These are phyloP conservation scores for Cephus cinctus DNA, from an alignment of 1,140 invertebrate species.

Conservation along the genomic window DNA sequence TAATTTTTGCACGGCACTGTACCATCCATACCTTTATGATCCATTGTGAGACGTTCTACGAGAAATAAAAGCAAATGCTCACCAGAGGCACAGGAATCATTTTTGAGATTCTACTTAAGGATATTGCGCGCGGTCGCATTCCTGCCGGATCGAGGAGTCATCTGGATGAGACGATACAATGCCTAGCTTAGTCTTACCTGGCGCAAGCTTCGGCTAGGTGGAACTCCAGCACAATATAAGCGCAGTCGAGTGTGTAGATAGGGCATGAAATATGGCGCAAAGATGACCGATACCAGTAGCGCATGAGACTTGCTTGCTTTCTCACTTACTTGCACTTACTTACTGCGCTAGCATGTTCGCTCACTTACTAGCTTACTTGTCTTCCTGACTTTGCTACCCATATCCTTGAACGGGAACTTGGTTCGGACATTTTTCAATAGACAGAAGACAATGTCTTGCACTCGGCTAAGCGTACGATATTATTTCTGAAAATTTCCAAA, in stretches of 20 bases:
- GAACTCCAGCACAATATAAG: constrained; percentile 27
- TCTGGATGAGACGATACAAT: constrained; percentile 36
- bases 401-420: constrained; percentile 21
- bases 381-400: constrained; percentile 1
- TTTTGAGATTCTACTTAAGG: constrained; percentile 6
- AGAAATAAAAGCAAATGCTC: too few species aligned
- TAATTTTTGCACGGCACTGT: too few species aligned
- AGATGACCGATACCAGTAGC: constrained; percentile 44
- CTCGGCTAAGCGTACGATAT: too few species aligned
- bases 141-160: constrained; percentile 30
- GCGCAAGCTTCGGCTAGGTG: too few species aligned
- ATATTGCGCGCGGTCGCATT: constrained; percentile 28
- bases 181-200: constrained; percentile 21
- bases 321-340: constrained; percentile 3
- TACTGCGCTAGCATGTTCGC: neutral
- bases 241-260: constrained; percentile 41
- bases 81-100: neutral
- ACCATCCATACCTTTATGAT: too few species aligned
- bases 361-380: constrained; percentile 2
- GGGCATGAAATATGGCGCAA: constrained; percentile 43
- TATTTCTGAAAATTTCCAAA: too few species aligned
- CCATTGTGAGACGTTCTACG: too few species aligned
- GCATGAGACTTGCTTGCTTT: constrained; percentile 4
- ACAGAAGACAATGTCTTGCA: too few species aligned
- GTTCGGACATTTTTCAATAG: constrained; percentile 13